Percentiles rank a stretch among this genome's conserved stretches.
phyloP scores from a whole-genome alignment of 2,113 vertebrate species.

The Xenus cinereus region DNA sequence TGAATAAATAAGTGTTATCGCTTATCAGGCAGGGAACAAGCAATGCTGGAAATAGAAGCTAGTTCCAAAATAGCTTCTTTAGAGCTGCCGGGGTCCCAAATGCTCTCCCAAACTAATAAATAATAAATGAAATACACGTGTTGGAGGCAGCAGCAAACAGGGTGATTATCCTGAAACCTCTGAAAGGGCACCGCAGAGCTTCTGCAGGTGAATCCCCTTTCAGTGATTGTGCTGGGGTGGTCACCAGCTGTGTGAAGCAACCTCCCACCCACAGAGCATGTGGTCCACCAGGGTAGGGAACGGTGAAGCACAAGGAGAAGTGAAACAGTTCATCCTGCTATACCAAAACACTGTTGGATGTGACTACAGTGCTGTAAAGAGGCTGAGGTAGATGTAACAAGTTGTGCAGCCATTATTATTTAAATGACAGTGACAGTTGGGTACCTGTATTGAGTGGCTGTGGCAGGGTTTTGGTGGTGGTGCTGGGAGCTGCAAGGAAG shows the following conservation, averaged over 20 bases:
- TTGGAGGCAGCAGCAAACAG: accelerated
- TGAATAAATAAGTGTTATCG: not conserved
- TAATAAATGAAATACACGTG: not conserved
- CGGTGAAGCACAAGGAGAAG: not conserved
- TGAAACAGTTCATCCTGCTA: accelerated
- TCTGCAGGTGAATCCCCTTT: not conserved
- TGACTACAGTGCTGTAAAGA: not conserved
- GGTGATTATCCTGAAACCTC: not conserved
- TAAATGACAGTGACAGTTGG: accelerated
- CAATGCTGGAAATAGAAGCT: not conserved
- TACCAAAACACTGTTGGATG: not conserved
- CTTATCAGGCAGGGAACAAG: not conserved
- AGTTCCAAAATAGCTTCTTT: not conserved
- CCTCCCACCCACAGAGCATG: not conserved
- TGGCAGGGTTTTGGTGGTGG: not conserved
- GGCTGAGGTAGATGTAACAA: not conserved
- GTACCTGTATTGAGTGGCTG: not conserved
- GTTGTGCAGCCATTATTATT: accelerated
- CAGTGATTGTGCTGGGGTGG: accelerated
- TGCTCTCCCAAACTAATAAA: not conserved
- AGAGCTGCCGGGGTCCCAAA: accelerated
- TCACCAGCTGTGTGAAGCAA: not conserved
- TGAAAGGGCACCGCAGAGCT: not conserved
- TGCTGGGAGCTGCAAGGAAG: not conserved
- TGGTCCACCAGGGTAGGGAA: no score